These are phyloP conservation scores for Eurosta solidaginis DNA, from an alignment of 1,140 invertebrate species.

Conservation along the genomic window DNA sequence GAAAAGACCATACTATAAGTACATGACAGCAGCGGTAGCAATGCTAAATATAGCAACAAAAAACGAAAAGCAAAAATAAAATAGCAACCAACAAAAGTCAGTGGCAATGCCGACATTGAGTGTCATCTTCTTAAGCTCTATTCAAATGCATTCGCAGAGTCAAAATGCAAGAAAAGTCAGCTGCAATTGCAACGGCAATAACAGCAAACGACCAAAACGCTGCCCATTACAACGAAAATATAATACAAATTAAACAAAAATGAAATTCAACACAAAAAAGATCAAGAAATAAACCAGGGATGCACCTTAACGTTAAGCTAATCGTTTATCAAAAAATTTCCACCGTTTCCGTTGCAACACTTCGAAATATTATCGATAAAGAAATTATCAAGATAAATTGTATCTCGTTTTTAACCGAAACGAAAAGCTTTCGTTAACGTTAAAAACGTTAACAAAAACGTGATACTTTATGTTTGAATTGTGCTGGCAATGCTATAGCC, in stretches of 20 bases:
- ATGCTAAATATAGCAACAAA: background rate
- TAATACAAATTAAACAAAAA: background rate
- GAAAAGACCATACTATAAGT: background rate
- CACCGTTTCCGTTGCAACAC: too few relatives aligned
- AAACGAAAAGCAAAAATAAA: background rate
- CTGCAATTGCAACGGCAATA: background rate
- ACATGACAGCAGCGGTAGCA: background rate
- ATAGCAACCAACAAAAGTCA: background rate
- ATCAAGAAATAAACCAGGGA: background rate
- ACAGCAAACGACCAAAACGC: background rate
- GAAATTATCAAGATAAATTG: too few relatives aligned
- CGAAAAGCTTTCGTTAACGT: too few relatives aligned
- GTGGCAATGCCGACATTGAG: background rate
- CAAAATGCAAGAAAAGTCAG: background rate
- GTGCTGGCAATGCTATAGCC: too few relatives aligned
- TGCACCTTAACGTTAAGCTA: too few relatives aligned
- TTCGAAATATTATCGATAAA: too few relatives aligned
- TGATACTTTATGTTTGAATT: too few relatives aligned
- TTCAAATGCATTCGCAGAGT: background rate
- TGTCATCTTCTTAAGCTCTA: background rate
- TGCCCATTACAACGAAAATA: background rate
- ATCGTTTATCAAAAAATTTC: too few relatives aligned
- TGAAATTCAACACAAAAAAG: background rate
- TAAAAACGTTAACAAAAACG: too few relatives aligned
- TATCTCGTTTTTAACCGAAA: too few relatives aligned